Conservation (phyloP, 2,113 vertebrate genomes). For the Corvus hawaiiensis region DNA sequence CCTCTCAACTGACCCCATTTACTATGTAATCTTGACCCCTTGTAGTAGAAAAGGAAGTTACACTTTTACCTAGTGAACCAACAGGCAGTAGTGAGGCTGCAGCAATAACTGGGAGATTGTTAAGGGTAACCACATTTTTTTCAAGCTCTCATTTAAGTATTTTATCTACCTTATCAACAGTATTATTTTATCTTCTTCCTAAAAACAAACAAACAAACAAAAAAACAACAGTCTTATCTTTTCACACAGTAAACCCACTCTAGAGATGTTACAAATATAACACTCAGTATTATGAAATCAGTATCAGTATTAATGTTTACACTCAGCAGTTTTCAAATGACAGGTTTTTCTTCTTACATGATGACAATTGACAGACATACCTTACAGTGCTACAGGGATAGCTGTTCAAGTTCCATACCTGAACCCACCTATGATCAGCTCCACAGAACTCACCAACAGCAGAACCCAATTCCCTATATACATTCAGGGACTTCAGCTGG, state of each 20-base stretch:
- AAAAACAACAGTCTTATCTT: not conserved
- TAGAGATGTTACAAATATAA: not conserved
- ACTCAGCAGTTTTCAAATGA: not conserved
- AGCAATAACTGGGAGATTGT: not conserved
- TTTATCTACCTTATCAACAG: not conserved
- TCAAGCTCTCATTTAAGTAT: not conserved
- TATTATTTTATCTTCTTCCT: not conserved
- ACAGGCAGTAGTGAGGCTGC: not conserved
- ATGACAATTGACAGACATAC: not conserved
- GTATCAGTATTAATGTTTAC: not conserved
- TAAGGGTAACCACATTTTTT: not conserved
- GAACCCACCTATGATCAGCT: fast-evolving
- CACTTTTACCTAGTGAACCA: not conserved
- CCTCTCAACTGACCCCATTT: not conserved
- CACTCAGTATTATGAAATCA: not conserved
- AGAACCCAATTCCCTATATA: not conserved
- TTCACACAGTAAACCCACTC: not conserved
- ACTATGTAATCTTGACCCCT: not conserved
- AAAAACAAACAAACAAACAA: not conserved
- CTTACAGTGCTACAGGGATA: not conserved
- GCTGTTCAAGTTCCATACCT: not conserved
- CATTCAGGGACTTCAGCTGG: not conserved
- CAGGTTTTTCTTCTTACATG: not conserved
- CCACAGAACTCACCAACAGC: not conserved
- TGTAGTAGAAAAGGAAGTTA: not conserved